Conservation (phyloP, 2,797 vertebrate species). For the Bryconaethiops microstoma region DNA sequence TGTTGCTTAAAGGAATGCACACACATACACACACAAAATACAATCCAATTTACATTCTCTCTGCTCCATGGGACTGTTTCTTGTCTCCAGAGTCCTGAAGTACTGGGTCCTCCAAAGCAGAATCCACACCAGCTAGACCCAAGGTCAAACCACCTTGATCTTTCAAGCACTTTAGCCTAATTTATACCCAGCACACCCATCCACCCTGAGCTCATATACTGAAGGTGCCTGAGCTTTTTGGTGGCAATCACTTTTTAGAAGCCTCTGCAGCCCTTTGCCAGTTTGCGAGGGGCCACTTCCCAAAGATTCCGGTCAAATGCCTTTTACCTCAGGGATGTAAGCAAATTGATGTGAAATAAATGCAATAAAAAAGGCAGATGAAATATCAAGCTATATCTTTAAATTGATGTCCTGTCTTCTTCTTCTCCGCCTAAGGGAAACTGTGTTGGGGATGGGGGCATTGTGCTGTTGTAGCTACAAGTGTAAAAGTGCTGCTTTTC, state of each 20-base stretch:
- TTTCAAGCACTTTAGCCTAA: constrained; percentile 39
- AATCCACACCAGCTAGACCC: constrained; percentile 24
- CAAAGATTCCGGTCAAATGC: constrained; percentile 69
- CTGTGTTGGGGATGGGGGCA: too few species aligned
- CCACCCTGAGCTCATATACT: neutral
- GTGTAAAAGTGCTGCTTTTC: too few species aligned
- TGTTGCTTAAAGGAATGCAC: constrained; percentile 26
- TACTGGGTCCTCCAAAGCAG: constrained; percentile 36
- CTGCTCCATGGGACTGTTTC: constrained; percentile 26
- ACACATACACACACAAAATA: constrained; percentile 13
- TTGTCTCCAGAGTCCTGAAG: constrained; percentile 12
- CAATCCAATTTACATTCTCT: constrained; percentile 51
- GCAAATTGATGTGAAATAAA: constrained; percentile 79
- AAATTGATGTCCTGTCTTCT: constrained; percentile 68
- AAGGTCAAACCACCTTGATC: constrained; percentile 48
- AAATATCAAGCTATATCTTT: constrained; percentile 79
- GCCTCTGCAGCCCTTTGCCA: constrained; percentile 20
- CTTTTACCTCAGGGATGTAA: constrained; percentile 69
- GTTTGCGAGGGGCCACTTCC: constrained; percentile 37
- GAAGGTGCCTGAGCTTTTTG: constrained; percentile 28
- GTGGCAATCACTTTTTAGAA: constrained; percentile 67
- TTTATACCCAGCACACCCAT: constrained; percentile 29
- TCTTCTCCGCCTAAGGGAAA: constrained; percentile 56
- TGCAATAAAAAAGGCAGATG: constrained; percentile 81
- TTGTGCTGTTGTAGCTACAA: too few species aligned